Percentiles rank a stretch among this genome's conserved stretches.
phyloP scores from a whole-genome alignment of 1,140 invertebrate genomes.

The Tetragonula clypearis region DNA sequence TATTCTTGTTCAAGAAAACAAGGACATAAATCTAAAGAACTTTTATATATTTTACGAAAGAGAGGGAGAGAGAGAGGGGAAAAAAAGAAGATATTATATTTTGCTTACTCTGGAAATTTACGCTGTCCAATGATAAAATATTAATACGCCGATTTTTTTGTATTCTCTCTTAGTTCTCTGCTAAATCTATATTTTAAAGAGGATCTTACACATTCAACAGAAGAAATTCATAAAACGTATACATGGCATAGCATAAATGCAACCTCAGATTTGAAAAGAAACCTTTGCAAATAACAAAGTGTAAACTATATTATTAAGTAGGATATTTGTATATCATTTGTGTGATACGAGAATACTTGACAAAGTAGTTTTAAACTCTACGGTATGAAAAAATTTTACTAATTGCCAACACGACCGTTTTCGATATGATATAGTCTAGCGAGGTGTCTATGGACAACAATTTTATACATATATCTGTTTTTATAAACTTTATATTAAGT shows the following conservation, averaged over 20 bases:
- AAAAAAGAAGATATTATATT: slow-evolving; percentile 26
- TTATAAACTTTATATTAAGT: slow-evolving; percentile 49
- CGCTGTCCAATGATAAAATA: slow-evolving; percentile 17
- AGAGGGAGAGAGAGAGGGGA: background rate
- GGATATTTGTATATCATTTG: slow-evolving; percentile 21
- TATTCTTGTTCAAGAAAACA: slow-evolving; percentile 4
- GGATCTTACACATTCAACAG: background rate
- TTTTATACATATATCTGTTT: slow-evolving; percentile 50
- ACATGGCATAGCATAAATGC: background rate
- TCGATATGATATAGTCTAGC: slow-evolving; percentile 28
- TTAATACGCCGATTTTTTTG: slow-evolving; percentile 1
- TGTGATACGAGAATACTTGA: slow-evolving; percentile 28
- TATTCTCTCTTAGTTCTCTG: background rate
- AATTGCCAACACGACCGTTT: slow-evolving; percentile 9
- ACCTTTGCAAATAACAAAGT: slow-evolving; percentile 18
- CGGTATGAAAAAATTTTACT: slow-evolving; percentile 19
- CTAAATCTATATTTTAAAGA: slow-evolving; percentile 17
- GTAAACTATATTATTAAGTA: slow-evolving; percentile 29
- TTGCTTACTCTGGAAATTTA: slow-evolving; percentile 26
- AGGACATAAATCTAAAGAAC: background rate
- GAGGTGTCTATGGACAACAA: slow-evolving; percentile 12
- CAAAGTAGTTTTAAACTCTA: slow-evolving; percentile 26
- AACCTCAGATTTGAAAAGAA: slow-evolving; percentile 2
- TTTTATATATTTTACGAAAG: background rate
- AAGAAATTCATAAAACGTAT: background rate